Conservation (phyloP, 2,888 invertebrate species). For the Nebria brevicollis region DNA sequence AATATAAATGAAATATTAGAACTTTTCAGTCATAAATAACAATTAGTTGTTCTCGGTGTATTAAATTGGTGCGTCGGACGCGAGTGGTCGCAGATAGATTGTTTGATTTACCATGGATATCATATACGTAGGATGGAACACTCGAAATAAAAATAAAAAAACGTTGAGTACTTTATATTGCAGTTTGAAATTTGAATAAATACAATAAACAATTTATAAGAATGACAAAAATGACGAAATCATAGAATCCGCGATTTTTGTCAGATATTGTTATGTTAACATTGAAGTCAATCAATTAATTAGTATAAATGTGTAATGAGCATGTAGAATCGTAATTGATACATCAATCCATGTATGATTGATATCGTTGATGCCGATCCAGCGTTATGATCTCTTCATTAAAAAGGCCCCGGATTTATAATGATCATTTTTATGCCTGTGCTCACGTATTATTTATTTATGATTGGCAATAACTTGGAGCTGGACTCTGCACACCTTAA, state of each 20-base stretch:
- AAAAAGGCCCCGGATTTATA: conserved; percentile 29
- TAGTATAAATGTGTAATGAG: too few species aligned
- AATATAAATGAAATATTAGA: conserved; percentile 44
- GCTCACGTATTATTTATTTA: conserved; percentile 19
- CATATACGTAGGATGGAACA: not conserved
- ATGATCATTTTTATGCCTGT: conserved; percentile 32
- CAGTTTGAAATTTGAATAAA: too few species aligned
- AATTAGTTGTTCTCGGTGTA: conserved; percentile 26
- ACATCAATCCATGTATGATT: not conserved
- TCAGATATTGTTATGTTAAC: too few species aligned
- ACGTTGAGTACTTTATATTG: not conserved
- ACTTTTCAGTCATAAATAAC: conserved; percentile 26
- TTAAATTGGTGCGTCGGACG: conserved; percentile 31
- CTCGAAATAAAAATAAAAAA: not conserved
- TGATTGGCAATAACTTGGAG: conserved; percentile 19
- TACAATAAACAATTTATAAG: too few species aligned
- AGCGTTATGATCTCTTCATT: conserved; percentile 33
- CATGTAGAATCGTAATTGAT: too few species aligned
- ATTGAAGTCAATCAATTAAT: too few species aligned
- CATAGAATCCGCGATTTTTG: too few species aligned
- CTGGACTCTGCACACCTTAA: conserved; percentile 4
- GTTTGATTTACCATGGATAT: conserved; percentile 8
- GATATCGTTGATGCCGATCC: not conserved
- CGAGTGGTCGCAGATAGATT: conserved; percentile 14
- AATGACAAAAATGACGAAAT: too few species aligned